Conservation (phyloP, 1,140 invertebrate species). For the Mizuhopecten yessoensis region DNA sequence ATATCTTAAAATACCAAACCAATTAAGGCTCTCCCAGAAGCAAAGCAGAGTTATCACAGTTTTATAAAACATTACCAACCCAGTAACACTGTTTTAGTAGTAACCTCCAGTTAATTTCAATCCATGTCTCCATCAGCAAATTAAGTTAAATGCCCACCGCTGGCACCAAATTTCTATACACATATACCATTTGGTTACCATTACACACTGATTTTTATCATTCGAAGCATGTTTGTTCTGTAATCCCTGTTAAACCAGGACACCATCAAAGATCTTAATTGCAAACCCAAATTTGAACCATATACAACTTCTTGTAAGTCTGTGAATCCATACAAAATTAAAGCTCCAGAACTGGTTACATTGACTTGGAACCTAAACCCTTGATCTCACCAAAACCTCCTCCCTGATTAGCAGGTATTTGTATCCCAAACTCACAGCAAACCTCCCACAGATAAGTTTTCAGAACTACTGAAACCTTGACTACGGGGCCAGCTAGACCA, state of each 20-base stretch:
- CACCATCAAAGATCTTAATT: too few relatives aligned
- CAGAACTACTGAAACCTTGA: neutral
- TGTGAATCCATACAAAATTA: too few relatives aligned
- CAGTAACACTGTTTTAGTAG: neutral
- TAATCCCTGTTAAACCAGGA: too few relatives aligned
- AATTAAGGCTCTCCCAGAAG: neutral
- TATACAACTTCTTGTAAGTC: too few relatives aligned
- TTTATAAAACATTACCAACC: neutral
- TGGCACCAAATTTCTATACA: neutral
- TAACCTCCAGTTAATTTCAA: neutral
- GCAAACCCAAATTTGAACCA: too few relatives aligned
- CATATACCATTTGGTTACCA: neutral
- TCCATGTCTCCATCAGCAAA: too few relatives aligned
- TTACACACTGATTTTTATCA: neutral
- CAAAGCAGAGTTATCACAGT: neutral
- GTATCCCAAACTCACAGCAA: slow-evolving; percentile 16
- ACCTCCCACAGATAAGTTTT: neutral
- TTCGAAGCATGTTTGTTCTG: too few relatives aligned
- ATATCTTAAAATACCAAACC: too few relatives aligned
- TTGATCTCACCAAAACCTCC: neutral
- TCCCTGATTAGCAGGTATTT: neutral
- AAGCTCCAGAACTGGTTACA: too few relatives aligned
- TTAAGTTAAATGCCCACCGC: neutral
- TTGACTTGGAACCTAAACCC: neutral
- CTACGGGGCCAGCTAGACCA: slow-evolving; percentile 3